These are phyloP conservation scores for Lacerta bilineata DNA, from an alignment of 2,797 vertebrate species.

Conservation along the genomic window DNA sequence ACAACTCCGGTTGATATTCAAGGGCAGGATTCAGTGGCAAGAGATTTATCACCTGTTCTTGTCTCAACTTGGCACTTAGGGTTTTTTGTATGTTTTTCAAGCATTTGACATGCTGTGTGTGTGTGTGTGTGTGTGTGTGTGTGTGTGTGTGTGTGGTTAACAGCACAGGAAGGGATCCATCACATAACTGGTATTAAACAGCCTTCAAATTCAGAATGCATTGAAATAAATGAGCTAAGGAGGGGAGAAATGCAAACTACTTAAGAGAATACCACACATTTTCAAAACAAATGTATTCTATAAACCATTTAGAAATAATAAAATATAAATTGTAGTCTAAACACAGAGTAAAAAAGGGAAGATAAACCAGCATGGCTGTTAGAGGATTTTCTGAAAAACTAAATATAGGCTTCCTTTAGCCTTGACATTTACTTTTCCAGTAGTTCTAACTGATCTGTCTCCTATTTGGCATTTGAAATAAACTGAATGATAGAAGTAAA, in stretches of 20 bases:
- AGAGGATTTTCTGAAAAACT: constrained; percentile 25
- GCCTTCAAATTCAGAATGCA: constrained; percentile 10
- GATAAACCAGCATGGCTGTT: constrained; percentile 34
- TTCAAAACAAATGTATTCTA: background rate
- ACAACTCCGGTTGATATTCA: constrained; percentile 42
- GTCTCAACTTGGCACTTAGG: background rate
- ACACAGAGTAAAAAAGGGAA: constrained; percentile 4
- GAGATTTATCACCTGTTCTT: constrained; percentile 36
- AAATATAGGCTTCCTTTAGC: constrained; percentile 35
- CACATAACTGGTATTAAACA: background rate
- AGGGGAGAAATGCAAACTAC: background rate
- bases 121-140: background rate
- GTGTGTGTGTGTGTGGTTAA: background rate
- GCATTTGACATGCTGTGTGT: background rate
- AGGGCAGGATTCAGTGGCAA: constrained; percentile 38
- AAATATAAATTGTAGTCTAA: constrained; percentile 6
- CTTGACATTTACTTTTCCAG: constrained; percentile 45
- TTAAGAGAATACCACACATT: background rate
- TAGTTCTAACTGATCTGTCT: constrained; percentile 29
- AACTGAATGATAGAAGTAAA: constrained; percentile 23
- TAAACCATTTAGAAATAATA: constrained; percentile 5
- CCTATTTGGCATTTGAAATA: constrained; percentile 42
- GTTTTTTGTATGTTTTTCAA: constrained; percentile 11
- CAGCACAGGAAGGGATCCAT: background rate
- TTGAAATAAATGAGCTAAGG: background rate